Conservation (phyloP, 1,140 invertebrate species). For the Bombus balteatus region DNA sequence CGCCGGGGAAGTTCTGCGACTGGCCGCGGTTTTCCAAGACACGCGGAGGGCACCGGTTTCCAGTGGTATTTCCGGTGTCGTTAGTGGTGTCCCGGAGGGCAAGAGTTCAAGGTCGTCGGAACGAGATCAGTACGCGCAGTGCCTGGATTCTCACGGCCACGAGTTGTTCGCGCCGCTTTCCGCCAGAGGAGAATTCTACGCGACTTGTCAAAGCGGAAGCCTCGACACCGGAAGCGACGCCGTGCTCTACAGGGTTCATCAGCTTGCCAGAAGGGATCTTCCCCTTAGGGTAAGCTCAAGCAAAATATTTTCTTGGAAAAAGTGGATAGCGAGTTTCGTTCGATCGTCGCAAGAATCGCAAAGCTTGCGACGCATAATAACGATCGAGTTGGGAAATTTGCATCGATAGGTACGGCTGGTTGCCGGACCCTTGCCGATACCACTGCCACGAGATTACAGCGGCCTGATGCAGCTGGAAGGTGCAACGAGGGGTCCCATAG, state of each 20-base stretch:
- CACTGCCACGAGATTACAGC: conserved; percentile 78
- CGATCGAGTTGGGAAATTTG: not conserved
- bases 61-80: conserved; percentile 70
- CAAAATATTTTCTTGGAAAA: not conserved
- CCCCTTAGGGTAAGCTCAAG: conserved; percentile 74
- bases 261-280: conserved; percentile 78
- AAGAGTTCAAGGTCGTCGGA: conserved; percentile 80
- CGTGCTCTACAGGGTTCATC: conserved; percentile 79
- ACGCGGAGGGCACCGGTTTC: conserved; percentile 75
- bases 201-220: conserved; percentile 79
- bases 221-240: conserved; percentile 80
- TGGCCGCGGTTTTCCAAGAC: conserved; percentile 82
- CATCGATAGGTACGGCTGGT: conserved; percentile 75
- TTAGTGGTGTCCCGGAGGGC: conserved; percentile 70
- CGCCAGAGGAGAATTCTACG: conserved; percentile 79
- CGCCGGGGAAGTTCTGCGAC: conserved; percentile 79
- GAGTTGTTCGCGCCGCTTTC: conserved; percentile 79
- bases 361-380: not conserved
- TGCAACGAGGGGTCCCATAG: conserved; percentile 78
- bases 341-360: too few species aligned
- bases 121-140: conserved; percentile 82
- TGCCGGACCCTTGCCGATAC: conserved; percentile 78
- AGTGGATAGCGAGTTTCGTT: not conserved
- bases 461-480: conserved; percentile 79
- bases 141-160: conserved; percentile 80